phyloP scores from a whole-genome alignment of 2,888 invertebrate genomes.

The Crocallis elinguaria region DNA sequence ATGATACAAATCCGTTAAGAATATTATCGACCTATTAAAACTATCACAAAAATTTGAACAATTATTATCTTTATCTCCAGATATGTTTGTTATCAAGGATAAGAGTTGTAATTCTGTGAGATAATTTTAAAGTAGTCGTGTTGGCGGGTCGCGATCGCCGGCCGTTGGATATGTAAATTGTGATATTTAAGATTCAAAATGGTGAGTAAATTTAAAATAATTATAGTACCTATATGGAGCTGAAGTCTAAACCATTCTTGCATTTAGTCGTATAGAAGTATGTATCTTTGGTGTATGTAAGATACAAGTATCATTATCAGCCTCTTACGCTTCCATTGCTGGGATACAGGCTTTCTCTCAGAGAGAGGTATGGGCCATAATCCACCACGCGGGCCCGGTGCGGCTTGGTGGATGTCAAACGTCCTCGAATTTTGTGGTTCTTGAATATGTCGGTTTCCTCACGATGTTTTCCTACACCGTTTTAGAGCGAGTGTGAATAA shows the following conservation, averaged over 20 bases:
- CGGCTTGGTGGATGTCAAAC: no score
- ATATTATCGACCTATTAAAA: constrained; percentile 52
- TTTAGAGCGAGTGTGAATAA: no score
- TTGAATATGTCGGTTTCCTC: no score
- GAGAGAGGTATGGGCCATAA: no score
- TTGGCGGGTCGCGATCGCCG: constrained; percentile 62
- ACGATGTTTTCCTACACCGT: no score
- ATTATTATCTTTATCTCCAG: constrained; percentile 63
- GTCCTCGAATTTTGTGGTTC: no score
- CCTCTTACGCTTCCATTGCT: no score
- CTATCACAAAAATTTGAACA: constrained; percentile 53
- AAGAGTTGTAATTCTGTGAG: constrained; percentile 58
- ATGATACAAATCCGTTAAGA: constrained; percentile 6
- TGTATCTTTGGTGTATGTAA: no score
- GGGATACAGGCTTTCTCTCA: no score
- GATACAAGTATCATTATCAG: no score
- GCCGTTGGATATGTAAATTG: constrained; percentile 47
- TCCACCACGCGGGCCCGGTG: no score
- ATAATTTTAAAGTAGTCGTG: constrained; percentile 63
- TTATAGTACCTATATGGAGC: not conserved
- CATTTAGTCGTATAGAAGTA: no score
- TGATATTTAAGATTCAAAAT: constrained; percentile 25
- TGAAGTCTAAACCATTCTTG: not conserved
- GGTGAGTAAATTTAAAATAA: constrained; percentile 25
- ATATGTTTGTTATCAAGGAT: constrained; percentile 68